These are phyloP conservation scores for Nephrotoma flavescens DNA, from an alignment of 2,888 invertebrate species.

Conservation along the genomic window DNA sequence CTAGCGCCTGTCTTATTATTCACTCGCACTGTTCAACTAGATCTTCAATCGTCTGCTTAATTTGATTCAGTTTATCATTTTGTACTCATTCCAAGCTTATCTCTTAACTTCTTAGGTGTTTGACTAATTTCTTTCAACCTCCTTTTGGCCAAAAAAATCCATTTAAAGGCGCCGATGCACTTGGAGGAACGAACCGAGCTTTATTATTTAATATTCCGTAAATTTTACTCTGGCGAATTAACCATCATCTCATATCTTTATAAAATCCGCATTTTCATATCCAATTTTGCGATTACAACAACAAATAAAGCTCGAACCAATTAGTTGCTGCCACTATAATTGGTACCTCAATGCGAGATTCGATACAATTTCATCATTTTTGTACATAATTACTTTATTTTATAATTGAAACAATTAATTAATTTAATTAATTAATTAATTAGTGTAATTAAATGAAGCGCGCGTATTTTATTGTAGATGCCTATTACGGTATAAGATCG, in stretches of 20 bases:
- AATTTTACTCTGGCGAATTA: background rate
- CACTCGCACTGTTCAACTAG: no score
- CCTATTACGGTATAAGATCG: background rate
- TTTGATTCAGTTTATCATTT: no score
- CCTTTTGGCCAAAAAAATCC: no score
- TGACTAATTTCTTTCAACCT: no score
- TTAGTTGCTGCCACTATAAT: background rate
- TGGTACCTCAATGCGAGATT: background rate
- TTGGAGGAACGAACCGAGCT: no score
- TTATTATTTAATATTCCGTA: no score
- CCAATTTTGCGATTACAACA: background rate
- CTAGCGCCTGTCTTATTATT: no score
- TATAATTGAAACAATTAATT: background rate
- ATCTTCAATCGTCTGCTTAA: no score
- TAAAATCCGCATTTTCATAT: background rate
- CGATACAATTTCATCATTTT: background rate
- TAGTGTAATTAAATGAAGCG: background rate
- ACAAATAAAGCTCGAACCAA: background rate
- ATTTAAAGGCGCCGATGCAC: no score
- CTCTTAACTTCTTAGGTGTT: no score
- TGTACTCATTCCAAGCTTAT: no score
- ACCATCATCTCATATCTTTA: background rate
- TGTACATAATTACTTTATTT: background rate
- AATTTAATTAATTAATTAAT: background rate
- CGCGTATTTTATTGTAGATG: background rate